phyloP scores from a whole-genome alignment of 2,888 invertebrate species.

The Drosophila infuscata region DNA sequence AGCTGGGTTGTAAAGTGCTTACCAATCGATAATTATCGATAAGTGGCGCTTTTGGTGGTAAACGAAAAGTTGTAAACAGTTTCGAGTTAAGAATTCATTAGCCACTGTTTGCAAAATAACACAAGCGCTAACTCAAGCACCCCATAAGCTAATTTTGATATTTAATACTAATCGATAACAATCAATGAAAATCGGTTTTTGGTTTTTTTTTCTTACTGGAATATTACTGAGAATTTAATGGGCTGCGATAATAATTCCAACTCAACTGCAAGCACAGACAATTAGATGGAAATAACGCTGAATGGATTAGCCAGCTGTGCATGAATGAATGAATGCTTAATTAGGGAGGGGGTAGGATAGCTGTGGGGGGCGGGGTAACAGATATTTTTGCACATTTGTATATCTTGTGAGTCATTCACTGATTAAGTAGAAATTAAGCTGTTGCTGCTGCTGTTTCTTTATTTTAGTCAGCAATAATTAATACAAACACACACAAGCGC shows the following conservation, averaged over 20 bases:
- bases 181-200: neutral
- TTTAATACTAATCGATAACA: slow-evolving; percentile 1
- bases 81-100: neutral
- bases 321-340: slow-evolving; percentile 23
- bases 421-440: slow-evolving; percentile 42
- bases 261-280: slow-evolving; percentile 1
- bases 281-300: neutral
- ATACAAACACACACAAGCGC: slow-evolving; percentile 33
- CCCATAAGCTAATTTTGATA: neutral
- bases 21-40: slow-evolving; percentile 5
- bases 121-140: neutral
- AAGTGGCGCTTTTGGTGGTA: neutral
- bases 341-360: neutral
- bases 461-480: slow-evolving; percentile 56
- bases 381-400: slow-evolving; percentile 33
- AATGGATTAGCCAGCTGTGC: slow-evolving; percentile 10
- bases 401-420: slow-evolving; percentile 40
- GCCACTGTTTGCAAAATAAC: neutral
- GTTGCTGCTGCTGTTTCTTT: slow-evolving; percentile 6
- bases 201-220: neutral
- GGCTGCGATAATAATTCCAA: neutral
- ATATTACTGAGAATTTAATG: neutral
- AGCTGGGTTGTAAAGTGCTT: neutral
- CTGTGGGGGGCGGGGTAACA: neutral
- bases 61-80: neutral